Evolutionary conservation across 2,797 vertebrate genomes (phyloP).

Genomic region (Tenualosa ilisha): DNA sequence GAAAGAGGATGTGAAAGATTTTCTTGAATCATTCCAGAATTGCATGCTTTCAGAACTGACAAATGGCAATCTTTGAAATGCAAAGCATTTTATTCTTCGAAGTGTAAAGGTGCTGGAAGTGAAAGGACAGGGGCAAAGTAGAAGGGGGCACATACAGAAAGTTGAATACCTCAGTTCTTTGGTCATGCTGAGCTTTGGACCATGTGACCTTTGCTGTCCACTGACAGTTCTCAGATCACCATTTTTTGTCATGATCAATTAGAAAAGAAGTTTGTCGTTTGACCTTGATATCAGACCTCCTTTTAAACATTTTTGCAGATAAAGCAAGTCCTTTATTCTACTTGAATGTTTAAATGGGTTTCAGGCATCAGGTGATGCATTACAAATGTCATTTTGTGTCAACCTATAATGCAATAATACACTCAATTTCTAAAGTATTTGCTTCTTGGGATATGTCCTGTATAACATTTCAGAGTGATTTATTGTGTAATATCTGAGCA

Average conservation of each 20-base stretch:
- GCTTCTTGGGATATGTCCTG: background rate
- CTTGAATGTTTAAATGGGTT: background rate
- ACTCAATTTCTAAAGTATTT: background rate
- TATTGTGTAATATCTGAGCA: background rate
- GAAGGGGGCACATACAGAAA: background rate
- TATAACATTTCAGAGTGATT: background rate
- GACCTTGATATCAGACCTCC: no score
- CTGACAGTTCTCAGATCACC: no score
- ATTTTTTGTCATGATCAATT: no score
- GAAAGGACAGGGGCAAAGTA: background rate
- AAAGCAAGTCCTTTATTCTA: background rate
- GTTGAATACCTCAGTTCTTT: background rate
- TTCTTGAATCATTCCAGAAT: background rate
- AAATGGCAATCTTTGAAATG: conserved; percentile 13
- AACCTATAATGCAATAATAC: background rate
- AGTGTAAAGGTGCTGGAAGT: background rate
- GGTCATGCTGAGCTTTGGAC: background rate
- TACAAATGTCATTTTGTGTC: background rate
- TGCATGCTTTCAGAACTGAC: background rate
- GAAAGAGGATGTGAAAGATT: background rate
- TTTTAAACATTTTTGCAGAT: no score
- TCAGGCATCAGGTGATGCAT: conserved; percentile 1
- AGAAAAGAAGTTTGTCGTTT: no score
- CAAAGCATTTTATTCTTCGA: background rate
- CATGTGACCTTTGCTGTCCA: background rate